These are phyloP conservation scores for Myopa tessellatipennis DNA, from an alignment of 2,888 invertebrate species.

Conservation along the genomic window DNA sequence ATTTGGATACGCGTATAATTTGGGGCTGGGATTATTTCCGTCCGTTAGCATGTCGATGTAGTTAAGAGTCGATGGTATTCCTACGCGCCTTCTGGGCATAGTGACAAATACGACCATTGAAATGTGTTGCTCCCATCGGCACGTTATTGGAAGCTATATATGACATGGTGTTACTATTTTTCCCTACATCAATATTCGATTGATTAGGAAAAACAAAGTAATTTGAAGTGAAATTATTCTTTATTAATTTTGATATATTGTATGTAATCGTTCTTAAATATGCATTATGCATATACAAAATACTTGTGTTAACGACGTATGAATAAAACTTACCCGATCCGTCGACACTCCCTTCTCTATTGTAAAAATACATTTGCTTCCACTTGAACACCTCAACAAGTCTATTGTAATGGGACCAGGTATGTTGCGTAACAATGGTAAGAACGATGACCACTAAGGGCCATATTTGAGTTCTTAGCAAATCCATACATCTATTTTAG, in stretches of 20 bases:
- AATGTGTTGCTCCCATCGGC: slow-evolving; percentile 65
- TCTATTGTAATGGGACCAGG: slow-evolving; percentile 48
- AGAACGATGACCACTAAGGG: not conserved
- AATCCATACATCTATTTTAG: not conserved
- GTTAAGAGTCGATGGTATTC: slow-evolving; percentile 75
- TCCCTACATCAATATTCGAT: not conserved
- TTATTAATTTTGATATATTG: too few species aligned
- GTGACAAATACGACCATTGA: slow-evolving; percentile 75
- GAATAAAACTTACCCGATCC: not conserved
- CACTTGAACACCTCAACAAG: slow-evolving; percentile 64
- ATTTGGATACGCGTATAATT: slow-evolving; percentile 62
- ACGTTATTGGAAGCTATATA: slow-evolving; percentile 66
- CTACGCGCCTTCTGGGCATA: slow-evolving; percentile 76
- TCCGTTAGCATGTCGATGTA: slow-evolving; percentile 64
- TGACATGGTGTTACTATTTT: not conserved
- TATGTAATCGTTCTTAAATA: too few species aligned
- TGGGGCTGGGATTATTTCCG: slow-evolving; percentile 56
- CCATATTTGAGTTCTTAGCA: slow-evolving; percentile 3
- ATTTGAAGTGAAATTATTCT: not conserved
- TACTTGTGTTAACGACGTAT: not conserved
- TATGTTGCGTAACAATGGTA: slow-evolving; percentile 19
- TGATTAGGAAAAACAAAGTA: slow-evolving; percentile 35
- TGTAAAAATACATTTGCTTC: slow-evolving; percentile 65
- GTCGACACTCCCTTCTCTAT: slow-evolving; percentile 49
- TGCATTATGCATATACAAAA: not conserved